Conservation (phyloP, 2,888 invertebrate species). For the Pteria penguin region DNA sequence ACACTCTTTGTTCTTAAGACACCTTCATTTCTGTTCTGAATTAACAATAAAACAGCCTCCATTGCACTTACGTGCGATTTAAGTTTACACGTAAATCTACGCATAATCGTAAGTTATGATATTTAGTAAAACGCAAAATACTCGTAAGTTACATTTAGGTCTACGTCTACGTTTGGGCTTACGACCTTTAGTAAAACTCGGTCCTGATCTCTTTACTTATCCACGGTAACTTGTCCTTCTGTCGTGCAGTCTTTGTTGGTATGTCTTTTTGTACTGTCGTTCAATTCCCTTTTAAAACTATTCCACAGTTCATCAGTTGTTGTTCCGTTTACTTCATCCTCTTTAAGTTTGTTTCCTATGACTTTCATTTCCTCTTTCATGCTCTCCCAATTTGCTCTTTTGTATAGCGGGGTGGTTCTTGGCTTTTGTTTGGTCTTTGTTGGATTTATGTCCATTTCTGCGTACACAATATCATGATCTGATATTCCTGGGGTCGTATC, state of each 20-base stretch:
- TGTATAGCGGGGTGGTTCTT: slow-evolving; percentile 32
- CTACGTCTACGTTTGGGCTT: too few species aligned
- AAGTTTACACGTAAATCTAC: too few species aligned
- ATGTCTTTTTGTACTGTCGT: slow-evolving; percentile 26
- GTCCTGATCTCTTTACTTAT: slow-evolving; percentile 26
- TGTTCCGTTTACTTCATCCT: neutral
- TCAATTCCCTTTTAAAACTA: slow-evolving; percentile 7
- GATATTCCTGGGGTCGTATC: slow-evolving; percentile 31
- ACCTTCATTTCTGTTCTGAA: too few species aligned
- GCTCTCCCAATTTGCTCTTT: slow-evolving; percentile 35
- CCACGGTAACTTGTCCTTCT: slow-evolving; percentile 28
- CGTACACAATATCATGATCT: slow-evolving; percentile 41
- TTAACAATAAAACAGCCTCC: too few species aligned
- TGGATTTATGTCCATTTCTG: slow-evolving; percentile 19
- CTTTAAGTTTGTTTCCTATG: neutral
- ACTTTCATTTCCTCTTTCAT: neutral
- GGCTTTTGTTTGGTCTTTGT: slow-evolving; percentile 5
- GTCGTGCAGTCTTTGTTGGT: slow-evolving; percentile 23
- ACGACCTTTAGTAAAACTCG: too few species aligned
- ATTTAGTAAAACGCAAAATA: too few species aligned
- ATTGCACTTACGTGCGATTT: too few species aligned
- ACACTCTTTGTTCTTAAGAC: too few species aligned
- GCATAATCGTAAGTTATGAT: too few species aligned
- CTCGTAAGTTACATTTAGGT: too few species aligned
- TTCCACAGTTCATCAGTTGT: slow-evolving; percentile 27